Conservation (phyloP, 2,797 vertebrate species). For the Nothura maculosa region DNA sequence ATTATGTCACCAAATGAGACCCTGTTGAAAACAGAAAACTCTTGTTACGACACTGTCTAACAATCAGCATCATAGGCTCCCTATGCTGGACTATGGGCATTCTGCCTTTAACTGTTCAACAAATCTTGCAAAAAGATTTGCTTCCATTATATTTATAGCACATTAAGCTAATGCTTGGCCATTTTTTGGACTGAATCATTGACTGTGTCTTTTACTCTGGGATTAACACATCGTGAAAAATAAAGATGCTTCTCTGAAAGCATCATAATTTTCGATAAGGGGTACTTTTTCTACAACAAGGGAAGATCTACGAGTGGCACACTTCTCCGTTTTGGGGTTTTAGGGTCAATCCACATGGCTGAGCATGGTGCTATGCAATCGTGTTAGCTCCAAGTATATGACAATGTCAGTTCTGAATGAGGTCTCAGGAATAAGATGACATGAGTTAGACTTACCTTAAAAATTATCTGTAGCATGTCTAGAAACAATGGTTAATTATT, state of each 20-base stretch:
- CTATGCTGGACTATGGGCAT: not conserved
- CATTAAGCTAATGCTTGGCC: not conserved
- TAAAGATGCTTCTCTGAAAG: not conserved
- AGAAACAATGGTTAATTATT: not conserved
- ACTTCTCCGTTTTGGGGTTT: not conserved
- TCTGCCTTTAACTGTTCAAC: not conserved
- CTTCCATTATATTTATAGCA: not conserved
- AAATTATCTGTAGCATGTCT: not conserved
- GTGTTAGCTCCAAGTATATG: fast-evolving
- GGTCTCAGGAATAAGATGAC: not conserved
- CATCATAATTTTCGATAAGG: not conserved
- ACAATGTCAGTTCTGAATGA: not conserved
- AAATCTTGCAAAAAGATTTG: not conserved
- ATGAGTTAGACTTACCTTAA: not conserved
- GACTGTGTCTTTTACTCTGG: not conserved
- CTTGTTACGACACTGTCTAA: not conserved
- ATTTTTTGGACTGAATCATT: not conserved
- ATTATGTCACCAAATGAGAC: not conserved
- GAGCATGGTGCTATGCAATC: fast-evolving
- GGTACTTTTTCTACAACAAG: not conserved
- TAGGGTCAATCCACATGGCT: not conserved
- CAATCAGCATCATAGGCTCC: not conserved
- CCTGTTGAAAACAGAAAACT: not conserved
- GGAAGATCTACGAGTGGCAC: not conserved
- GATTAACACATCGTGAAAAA: not conserved